A percentile compares a stretch with the other conserved stretches of the same genome.
phyloP scores from a whole-genome alignment of 2,113 vertebrate species.

The Chaetura pelagica region DNA sequence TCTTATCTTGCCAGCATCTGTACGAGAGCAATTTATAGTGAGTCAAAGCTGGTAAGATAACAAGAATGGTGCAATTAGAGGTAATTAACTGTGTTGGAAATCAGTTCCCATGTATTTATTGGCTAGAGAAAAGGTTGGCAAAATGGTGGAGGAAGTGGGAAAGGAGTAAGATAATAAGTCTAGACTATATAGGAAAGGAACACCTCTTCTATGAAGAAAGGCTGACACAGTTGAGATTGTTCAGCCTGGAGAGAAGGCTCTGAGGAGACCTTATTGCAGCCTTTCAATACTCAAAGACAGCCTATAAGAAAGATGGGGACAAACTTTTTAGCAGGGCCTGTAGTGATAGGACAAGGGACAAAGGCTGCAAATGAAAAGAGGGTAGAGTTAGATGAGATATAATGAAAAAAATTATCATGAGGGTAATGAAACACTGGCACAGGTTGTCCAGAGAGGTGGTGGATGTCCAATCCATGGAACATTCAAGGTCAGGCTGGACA shows the following conservation, averaged over 20 bases:
- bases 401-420: not conserved
- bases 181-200: not conserved
- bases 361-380: not conserved
- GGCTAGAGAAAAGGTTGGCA: not conserved
- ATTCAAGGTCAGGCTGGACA: not conserved
- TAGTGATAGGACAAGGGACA: not conserved
- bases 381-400: not conserved
- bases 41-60: conserved; percentile 28
- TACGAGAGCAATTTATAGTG: not conserved
- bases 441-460: not conserved
- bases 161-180: conserved; percentile 36
- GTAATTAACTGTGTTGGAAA: not conserved
- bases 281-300: not conserved
- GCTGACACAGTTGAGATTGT: not conserved
- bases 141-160: not conserved
- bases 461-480: not conserved
- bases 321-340: not conserved
- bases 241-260: not conserved
- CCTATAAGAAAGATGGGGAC: not conserved
- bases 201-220: not conserved
- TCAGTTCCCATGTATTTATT: not conserved
- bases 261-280: not conserved
- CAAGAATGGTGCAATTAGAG: not conserved
- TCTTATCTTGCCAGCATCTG: conserved; percentile 29
- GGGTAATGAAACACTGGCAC: not conserved